Conservation (phyloP, 37 sponge, comb jelly and placozoan genomes). For the Amphimedon queenslandica region DNA sequence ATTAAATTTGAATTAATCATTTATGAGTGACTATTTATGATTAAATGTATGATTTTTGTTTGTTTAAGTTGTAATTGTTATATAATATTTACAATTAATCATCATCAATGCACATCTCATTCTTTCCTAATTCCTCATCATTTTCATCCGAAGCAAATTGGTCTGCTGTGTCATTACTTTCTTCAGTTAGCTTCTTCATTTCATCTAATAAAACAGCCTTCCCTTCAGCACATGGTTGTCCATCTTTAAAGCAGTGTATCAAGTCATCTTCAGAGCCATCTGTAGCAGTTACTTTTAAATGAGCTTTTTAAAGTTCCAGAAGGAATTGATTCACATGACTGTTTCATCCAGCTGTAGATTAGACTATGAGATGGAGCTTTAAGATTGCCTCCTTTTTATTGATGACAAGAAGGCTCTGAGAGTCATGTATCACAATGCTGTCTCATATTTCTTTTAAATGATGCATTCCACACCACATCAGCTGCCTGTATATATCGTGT, state of each 20-base stretch:
- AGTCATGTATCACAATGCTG: slow-evolving; percentile 37
- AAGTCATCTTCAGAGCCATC: slow-evolving; percentile 43
- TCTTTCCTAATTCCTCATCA: no score
- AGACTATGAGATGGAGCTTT: slow-evolving; percentile 36
- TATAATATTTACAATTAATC: no score
- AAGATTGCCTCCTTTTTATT: slow-evolving; percentile 34
- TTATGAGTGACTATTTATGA: no score
- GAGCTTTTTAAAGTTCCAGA: slow-evolving; percentile 29
- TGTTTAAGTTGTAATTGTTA: no score
- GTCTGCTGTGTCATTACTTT: no score
- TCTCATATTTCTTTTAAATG: slow-evolving; percentile 32
- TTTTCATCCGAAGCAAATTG: no score
- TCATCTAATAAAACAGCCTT: no score
- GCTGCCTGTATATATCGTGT: slow-evolving; percentile 55
- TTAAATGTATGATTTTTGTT: no score
- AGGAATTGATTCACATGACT: slow-evolving; percentile 33
- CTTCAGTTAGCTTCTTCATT: no score
- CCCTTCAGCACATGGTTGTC: no score
- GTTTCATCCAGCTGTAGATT: slow-evolving; percentile 37
- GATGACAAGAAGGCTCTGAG: slow-evolving; percentile 21
- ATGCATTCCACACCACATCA: slow-evolving; percentile 42
- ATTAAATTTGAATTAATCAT: no score
- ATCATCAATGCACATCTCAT: no score
- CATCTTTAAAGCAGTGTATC: slow-evolving; percentile 39
- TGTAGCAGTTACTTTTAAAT: slow-evolving; percentile 13